phyloP scores from a whole-genome alignment of 2,888 invertebrate species.

The Thyatira batis region DNA sequence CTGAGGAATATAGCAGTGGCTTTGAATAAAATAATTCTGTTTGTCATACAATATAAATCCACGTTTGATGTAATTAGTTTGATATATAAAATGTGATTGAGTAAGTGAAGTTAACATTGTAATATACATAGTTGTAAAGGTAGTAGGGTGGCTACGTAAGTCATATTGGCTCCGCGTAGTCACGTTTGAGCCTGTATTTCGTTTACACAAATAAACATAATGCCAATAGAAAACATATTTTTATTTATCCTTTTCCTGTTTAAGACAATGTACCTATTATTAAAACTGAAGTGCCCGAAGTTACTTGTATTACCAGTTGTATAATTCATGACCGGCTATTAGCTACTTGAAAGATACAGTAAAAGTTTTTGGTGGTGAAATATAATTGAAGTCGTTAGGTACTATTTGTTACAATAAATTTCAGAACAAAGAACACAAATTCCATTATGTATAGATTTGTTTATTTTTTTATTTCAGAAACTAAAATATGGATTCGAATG shows the following conservation, averaged over 20 bases:
- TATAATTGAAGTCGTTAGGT: no score
- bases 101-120: slow-evolving; percentile 28
- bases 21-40: background rate
- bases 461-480: no score
- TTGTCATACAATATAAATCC: background rate
- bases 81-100: slow-evolving; percentile 45
- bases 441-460: no score
- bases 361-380: no score
- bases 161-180: slow-evolving; percentile 53
- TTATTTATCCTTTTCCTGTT: slow-evolving; percentile 7
- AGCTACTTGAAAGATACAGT: no score
- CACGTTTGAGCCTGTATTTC: slow-evolving; percentile 56
- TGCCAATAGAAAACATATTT: slow-evolving; percentile 46
- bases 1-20: background rate
- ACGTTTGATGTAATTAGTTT: slow-evolving; percentile 47
- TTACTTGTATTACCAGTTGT: no score
- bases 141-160: slow-evolving; percentile 31
- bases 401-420: no score
- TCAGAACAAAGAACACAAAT: no score
- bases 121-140: slow-evolving; percentile 34
- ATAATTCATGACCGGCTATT: no score
- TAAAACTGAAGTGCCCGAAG: no score
- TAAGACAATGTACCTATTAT: background rate
- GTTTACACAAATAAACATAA: slow-evolving; percentile 71
- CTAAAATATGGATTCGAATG: no score